A percentile compares a stretch with the other conserved stretches of the same genome.
These are phyloP conservation scores for Pemphigus obesinymphae DNA, from an alignment of 1,140 invertebrate genomes.

Conservation along the genomic window DNA sequence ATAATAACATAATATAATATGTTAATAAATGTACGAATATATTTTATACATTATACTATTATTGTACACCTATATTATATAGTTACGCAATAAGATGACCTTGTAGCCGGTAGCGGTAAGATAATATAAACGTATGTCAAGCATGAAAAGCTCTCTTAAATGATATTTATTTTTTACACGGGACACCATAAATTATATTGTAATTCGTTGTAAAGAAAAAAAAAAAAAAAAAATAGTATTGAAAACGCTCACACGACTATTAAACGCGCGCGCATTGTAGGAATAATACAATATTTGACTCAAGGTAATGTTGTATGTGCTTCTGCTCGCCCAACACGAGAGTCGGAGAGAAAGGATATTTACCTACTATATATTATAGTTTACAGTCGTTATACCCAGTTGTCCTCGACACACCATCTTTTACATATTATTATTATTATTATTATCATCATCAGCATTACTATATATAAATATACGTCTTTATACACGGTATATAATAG, in stretches of 20 bases:
- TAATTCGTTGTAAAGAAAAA: constrained; percentile 34
- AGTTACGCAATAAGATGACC: background rate
- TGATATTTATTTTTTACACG: background rate
- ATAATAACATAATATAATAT: background rate
- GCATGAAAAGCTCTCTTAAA: constrained; percentile 24
- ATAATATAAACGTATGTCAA: background rate
- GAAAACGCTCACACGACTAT: background rate
- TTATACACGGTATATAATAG: background rate
- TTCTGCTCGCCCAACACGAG: background rate
- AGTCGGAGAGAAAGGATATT: constrained; percentile 25
- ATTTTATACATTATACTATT: background rate
- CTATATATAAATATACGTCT: background rate
- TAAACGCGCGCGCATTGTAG: background rate
- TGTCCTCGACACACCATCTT: constrained; percentile 42
- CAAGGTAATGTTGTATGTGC: constrained; percentile 8
- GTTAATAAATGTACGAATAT: background rate
- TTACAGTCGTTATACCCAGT: constrained; percentile 32
- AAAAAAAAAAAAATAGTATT: constrained; percentile 16
- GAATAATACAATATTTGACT: background rate
- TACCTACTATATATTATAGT: constrained; percentile 3
- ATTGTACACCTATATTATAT: background rate
- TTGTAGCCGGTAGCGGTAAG: background rate
- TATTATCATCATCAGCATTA: background rate
- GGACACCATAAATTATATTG: background rate
- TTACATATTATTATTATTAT: constrained; percentile 18